A percentile compares a stretch with the other conserved stretches of the same genome.
Evolutionary conservation across 2,888 invertebrate species (phyloP).

Genomic region (Thereva unica): DNA sequence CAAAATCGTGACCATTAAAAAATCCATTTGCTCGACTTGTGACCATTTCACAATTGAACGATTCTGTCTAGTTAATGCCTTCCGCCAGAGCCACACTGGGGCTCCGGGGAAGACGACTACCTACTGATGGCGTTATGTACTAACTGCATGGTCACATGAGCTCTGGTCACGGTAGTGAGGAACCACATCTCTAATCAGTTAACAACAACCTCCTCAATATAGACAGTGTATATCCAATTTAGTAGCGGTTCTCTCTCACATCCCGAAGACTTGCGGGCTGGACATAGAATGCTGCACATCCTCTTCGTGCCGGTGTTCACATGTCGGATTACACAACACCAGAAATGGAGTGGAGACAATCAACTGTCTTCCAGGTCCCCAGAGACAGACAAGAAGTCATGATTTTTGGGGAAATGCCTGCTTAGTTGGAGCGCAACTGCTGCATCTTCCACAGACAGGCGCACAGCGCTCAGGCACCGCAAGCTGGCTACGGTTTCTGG

Average conservation of each 20-base stretch:
- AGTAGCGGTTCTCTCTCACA: slow-evolving; percentile 1
- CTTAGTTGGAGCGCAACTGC: no score
- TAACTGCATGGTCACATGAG: slow-evolving; percentile 39
- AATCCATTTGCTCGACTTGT: slow-evolving; percentile 43
- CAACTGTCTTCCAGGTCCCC: slow-evolving; percentile 23
- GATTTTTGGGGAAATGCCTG: slow-evolving; percentile 23
- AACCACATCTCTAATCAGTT: slow-evolving; percentile 40
- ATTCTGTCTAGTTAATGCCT: slow-evolving; percentile 21
- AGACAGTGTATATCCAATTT: slow-evolving; percentile 12
- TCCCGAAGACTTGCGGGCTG: neutral
- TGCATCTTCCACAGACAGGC: no score
- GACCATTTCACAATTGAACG: slow-evolving; percentile 42
- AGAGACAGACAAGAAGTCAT: slow-evolving; percentile 24
- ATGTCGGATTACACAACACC: slow-evolving; percentile 32
- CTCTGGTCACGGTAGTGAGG: slow-evolving; percentile 39
- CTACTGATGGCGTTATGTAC: slow-evolving; percentile 28
- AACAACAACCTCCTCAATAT: slow-evolving; percentile 30
- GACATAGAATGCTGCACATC: slow-evolving; percentile 20
- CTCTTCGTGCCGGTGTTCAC: slow-evolving; percentile 33
- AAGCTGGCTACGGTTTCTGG: neutral
- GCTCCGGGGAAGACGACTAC: slow-evolving; percentile 6
- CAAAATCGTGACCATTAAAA: slow-evolving; percentile 39
- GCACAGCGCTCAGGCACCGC: no score
- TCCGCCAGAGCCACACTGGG: neutral
- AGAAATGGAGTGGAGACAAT: slow-evolving; percentile 35